A percentile compares a stretch with the other conserved stretches of the same genome.
phyloP scores from a whole-genome alignment of 2,797 vertebrate species.

The Periparus ater region DNA sequence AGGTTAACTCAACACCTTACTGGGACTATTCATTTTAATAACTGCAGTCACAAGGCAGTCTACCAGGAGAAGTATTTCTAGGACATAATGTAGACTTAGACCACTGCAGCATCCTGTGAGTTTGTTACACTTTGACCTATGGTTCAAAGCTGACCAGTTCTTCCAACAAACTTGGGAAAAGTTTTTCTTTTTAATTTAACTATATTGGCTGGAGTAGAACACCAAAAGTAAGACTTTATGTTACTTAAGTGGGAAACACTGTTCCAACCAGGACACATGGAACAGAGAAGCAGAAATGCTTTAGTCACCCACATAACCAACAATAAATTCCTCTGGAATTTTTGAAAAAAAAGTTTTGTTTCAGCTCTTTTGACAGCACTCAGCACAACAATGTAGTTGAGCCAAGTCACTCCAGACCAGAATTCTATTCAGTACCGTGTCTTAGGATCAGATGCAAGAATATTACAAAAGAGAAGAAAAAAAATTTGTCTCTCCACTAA shows the following conservation, averaged over 20 bases:
- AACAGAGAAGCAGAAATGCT: neutral
- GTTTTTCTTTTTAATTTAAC: neutral
- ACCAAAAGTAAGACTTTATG: neutral
- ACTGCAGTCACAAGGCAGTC: slow-evolving; percentile 17
- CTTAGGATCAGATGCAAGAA: neutral
- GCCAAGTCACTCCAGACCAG: neutral
- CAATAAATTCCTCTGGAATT: neutral
- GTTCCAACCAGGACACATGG: neutral
- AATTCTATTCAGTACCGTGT: neutral
- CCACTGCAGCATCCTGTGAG: neutral
- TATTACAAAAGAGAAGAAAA: neutral
- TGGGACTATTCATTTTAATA: neutral
- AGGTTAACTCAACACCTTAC: neutral
- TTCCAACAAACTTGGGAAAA: neutral
- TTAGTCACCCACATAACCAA: neutral
- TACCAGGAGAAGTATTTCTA: neutral
- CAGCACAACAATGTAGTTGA: neutral
- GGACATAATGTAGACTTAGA: neutral
- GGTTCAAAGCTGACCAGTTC: slow-evolving; percentile 10
- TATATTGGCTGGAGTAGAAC: neutral
- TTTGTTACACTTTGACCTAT: slow-evolving; percentile 41
- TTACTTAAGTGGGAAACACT: neutral
- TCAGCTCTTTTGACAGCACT: neutral
- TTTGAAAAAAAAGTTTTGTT: neutral
- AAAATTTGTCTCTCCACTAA: neutral